These are phyloP conservation scores for Cyclargus thomasi DNA, from an alignment of 1,140 invertebrate genomes.

Conservation along the genomic window DNA sequence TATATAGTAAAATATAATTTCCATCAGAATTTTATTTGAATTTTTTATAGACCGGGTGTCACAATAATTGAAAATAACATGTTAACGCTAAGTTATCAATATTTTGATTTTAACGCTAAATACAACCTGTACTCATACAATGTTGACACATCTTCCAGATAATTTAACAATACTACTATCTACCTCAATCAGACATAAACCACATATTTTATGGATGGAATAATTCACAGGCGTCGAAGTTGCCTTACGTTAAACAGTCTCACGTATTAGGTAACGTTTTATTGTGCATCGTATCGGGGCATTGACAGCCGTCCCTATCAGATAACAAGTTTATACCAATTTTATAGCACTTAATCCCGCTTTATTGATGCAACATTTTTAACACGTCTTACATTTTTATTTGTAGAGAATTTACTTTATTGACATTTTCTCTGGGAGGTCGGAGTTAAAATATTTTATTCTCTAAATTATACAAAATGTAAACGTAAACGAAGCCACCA, in stretches of 20 bases:
- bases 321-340: conserved; percentile 13
- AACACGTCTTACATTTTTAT: not conserved
- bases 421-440: not conserved
- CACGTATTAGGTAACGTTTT: conserved; percentile 12
- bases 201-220: conserved; percentile 6
- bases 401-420: not conserved
- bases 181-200: not conserved
- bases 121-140: no score
- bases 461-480: no score
- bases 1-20: no score
- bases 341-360: conserved; percentile 7
- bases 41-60: no score
- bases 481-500: no score
- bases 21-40: no score
- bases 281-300: conserved; percentile 3
- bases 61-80: no score
- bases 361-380: conserved; percentile 1
- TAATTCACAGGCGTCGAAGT: conserved; percentile 3
- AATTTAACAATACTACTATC: conserved; percentile 1
- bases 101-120: no score
- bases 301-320: conserved; percentile 4
- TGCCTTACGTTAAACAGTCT: not conserved
- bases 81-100: no score
- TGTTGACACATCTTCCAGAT: not conserved
- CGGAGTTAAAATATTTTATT: not conserved